Evolutionary conservation across 2,797 vertebrate genomes (phyloP).

Genomic region (Acipenser oxyrinchus): DNA sequence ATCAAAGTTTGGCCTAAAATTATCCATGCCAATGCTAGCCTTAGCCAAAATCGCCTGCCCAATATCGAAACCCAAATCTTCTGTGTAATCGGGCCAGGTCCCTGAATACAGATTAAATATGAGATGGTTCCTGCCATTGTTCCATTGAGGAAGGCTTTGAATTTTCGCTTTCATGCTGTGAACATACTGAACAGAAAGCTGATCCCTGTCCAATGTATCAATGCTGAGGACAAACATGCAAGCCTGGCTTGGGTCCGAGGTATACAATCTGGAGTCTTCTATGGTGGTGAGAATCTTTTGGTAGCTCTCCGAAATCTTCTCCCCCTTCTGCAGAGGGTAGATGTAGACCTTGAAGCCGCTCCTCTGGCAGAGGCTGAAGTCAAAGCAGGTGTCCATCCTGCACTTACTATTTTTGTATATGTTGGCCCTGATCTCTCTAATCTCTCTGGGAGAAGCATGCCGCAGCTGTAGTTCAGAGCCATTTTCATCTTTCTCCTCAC

Average conservation of each 20-base stretch:
- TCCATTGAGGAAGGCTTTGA: constrained; percentile 63
- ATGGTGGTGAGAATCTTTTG: constrained; percentile 62
- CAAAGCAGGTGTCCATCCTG: constrained; percentile 72
- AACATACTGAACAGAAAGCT: constrained; percentile 61
- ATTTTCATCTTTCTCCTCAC: constrained; percentile 64
- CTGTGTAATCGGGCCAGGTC: constrained; percentile 70
- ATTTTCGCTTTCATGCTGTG: constrained; percentile 56
- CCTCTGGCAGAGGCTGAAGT: constrained; percentile 58
- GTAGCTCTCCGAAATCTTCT: constrained; percentile 62
- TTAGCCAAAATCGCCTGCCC: constrained; percentile 69
- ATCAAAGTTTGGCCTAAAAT: constrained; percentile 65
- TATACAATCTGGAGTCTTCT: constrained; percentile 63
- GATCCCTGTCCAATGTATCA: constrained; percentile 69
- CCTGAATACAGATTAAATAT: constrained; percentile 73
- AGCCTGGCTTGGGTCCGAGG: constrained; percentile 52
- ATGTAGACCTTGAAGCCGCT: constrained; percentile 57
- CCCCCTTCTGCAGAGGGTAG: constrained; percentile 59
- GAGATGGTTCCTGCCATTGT: constrained; percentile 67
- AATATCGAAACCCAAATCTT: constrained; percentile 68
- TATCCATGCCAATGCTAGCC: constrained; percentile 62
- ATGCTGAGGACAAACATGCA: constrained; percentile 64
- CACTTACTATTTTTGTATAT: constrained; percentile 66
- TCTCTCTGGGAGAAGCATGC: constrained; percentile 58
- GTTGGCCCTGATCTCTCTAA: constrained; percentile 58
- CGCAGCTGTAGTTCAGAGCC: constrained; percentile 57